Evolutionary conservation across 2,113 vertebrate species (phyloP), one percentile per base, ranked within the genome.

Genomic region (Tamias sibiricus): DNA sequence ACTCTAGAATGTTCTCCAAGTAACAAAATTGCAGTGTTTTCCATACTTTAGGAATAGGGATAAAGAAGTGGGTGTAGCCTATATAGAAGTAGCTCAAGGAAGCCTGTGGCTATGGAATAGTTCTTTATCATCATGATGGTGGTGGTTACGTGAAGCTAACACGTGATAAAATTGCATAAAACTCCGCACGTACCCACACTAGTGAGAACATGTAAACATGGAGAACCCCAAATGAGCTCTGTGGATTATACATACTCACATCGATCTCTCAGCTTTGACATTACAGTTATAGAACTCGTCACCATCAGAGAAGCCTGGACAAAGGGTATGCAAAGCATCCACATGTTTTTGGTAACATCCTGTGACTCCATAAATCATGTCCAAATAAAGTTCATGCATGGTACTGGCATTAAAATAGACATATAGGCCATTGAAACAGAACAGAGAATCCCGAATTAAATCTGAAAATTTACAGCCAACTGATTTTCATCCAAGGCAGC

Each of bases 1-100:
- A 54, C 84, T 80, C 85, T 79, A 66, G 57, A 84, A 87, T 87
- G 79, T 87, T 90, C 71, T 87, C 57, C 35, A 84, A 94, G 79
- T 44, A 44, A 92, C 22, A 89, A 85, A 91, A 37, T 81, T 22
- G 49, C n/a, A 44, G 2, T 68, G 59, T 72, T 90, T 68, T 8
- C 77, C n/a, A n/a, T 20, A 44, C 24, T 22, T 59, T 66, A 86
- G n/a, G 59, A 62, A 62, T 62, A 40, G 24, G n/a, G 32, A 24
- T 57, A 40, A 88, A 64, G 62, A 14, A 54, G 14, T 6, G 0
- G 9, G 26, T 19, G 0, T 40, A 2, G 28, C 47, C 80, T 69
- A 9, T 12, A 32, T 49, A 74, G 35, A 28, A 79, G n/a, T 12
- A 37, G 37, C 35, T 47, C 54, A 57, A n/a, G 26, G 24, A n/a